Conservation (phyloP, 2,888 invertebrate species). For the Ennomos quercinarius region DNA sequence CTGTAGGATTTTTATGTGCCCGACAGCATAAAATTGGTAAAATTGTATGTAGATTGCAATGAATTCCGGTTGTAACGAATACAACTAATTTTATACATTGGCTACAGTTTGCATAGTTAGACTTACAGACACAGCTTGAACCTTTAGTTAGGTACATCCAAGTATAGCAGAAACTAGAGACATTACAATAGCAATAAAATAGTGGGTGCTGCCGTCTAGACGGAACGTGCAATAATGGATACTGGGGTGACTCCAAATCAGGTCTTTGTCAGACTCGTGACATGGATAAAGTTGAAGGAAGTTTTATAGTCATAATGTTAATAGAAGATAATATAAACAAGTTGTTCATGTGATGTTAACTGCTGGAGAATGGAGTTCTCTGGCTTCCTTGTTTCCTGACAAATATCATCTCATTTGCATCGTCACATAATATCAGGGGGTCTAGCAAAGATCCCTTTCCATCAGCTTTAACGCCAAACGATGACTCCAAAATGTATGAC, state of each 20-base stretch:
- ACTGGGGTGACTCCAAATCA: constrained; percentile 20
- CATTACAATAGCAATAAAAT: constrained; percentile 34
- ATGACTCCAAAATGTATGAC: no score
- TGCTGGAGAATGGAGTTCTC: no score
- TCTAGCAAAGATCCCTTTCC: no score
- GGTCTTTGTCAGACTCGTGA: constrained; percentile 6
- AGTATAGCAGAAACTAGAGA: constrained; percentile 22
- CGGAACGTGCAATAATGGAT: constrained; percentile 26
- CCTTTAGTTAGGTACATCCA: constrained; percentile 1
- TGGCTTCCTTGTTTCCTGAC: no score
- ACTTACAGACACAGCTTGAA: constrained; percentile 4
- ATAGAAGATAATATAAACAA: neutral
- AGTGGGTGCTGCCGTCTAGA: constrained; percentile 35
- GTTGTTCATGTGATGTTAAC: neutral
- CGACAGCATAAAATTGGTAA: no score
- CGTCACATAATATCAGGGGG: no score
- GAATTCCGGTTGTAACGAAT: no score
- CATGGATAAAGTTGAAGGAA: neutral
- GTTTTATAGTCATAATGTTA: neutral
- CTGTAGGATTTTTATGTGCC: no score
- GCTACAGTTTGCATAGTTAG: neutral
- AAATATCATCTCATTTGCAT: no score
- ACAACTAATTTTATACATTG: no score
- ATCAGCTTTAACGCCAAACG: no score
- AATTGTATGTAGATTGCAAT: no score